Evolutionary conservation across 2,797 vertebrate genomes (phyloP).

Genomic region (Apogon talboti): DNA sequence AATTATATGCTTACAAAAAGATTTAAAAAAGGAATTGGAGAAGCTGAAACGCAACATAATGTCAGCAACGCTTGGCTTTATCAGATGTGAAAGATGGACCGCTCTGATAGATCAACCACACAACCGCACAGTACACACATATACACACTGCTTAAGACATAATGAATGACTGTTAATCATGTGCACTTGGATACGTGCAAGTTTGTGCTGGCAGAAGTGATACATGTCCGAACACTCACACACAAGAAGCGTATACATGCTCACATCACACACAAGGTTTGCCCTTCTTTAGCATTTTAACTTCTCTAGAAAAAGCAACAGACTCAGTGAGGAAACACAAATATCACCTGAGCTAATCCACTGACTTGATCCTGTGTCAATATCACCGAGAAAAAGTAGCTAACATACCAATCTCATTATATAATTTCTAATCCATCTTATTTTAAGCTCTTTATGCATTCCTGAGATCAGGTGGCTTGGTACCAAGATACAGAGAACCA

Average conservation of each 20-base stretch:
- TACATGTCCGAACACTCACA: constrained; percentile 1
- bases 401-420: constrained; percentile 57
- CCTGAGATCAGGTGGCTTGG: constrained; percentile 57
- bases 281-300: background rate
- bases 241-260: background rate
- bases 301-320: constrained; percentile 5
- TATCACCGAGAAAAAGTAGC: constrained; percentile 45
- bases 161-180: constrained; percentile 46
- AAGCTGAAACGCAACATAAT: background rate
- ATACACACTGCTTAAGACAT: constrained; percentile 25
- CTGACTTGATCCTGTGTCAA: constrained; percentile 16
- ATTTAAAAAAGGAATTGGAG: constrained; percentile 8
- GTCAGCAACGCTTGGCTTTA: background rate
- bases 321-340: constrained; percentile 19
- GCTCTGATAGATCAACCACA: constrained; percentile 8
- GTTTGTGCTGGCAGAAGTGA: constrained; percentile 19
- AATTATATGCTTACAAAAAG: constrained; percentile 2
- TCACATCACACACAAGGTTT: background rate
- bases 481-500: constrained; percentile 43
- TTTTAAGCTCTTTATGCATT: constrained; percentile 72
- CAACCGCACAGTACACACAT: constrained; percentile 3
- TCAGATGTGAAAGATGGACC: background rate
- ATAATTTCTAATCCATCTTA: constrained; percentile 64
- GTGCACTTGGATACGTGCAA: constrained; percentile 29
- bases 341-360: constrained; percentile 4